Evolutionary conservation across 2,888 invertebrate genomes (phyloP), one percentile per base, ranked within the genome.

Genomic region (Volucella inanis): DNA sequence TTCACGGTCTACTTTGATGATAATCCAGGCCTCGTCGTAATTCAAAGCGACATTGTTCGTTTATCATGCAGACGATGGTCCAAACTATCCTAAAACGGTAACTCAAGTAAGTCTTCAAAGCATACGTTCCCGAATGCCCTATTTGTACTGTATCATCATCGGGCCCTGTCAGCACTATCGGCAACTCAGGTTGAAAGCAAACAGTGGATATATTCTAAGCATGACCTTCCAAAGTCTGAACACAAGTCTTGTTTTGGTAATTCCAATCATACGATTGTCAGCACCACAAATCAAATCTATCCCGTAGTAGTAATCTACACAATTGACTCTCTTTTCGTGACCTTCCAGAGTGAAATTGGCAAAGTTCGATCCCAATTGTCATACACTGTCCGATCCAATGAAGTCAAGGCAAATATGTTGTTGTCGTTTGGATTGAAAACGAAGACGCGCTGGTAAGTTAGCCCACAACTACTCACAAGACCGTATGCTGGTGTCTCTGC

Each of bases 351-450:
- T 99, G 92, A 99, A 99, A 93, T 99, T 99, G 0, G 99, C 98
- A 14, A 96, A 96, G n/a, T 97, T 96, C 0, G 99, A 98, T 1
- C 99, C 99, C 59, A 99, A 94, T 91, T 99, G 99, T 99, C 99
- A 99, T 0, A 98, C 97, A 99, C 96, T 0, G 98, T 99, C 87
- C 98, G 95, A 92, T 99, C 99, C 49, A 99, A 94, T 52, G 99
- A 99, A 12, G 99, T 99, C 89, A 98, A 98, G 12, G 99, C 99
- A 93, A 99, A 99, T 49, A 99, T 99, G 92, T 99, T 99, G 92
- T 99, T 99, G 91, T 99, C 99, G 92, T 99, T 99, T 0, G 99
- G 99, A 93, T 99, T 99, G 90, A 99, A 97, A 0, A 98, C 99
- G 91, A 99, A 99, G 12, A 98, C 97, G 91, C 99, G 99, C 90